Base-by-base conservation (phyloP, 2,113 vertebrate species). In the Sander vitreus region DNA sequence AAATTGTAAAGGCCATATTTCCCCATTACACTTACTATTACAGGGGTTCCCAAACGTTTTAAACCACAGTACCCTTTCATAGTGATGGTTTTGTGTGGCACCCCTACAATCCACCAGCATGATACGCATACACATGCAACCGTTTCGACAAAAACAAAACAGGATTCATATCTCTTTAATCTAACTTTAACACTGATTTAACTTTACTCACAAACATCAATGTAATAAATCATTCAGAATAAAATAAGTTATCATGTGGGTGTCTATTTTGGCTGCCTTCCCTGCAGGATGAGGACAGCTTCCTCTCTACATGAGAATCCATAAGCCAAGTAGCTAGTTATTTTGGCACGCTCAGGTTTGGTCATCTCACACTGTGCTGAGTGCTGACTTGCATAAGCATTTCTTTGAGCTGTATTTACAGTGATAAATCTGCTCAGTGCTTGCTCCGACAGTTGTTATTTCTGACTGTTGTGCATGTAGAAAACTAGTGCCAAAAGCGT, bases 371-470 rank as follows among this genome's bases (percentile, higher is more conserved):
- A 43, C 39, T 50, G 55, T 47, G 58, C 70, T n/a, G 66, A 70
- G 48, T 36, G 58, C 71, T 43, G 66, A 65, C 14, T 60, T 21
- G 54, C 39, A 63, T 59, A 27, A 77, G 23, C 23, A 18, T 71
- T 71, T n/a, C 51, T 55, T n/a, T 48, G 67, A 47, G 18, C 58
- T 64, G 48, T n/a, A 67, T 39, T 62, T 21, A 53, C 11, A 39
- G 19, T 30, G 2, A 77, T 18, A 23, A 16, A 55, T 54, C 54
- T 66, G 53, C 60, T 47, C 15, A 30, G 47, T 69, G 18, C 57
- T 33, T 14, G 1, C 50, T 36, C 21, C 2, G 12, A 45, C 12
- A 23, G 63, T 23, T 10, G 1, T 39, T 60, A 25, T 18, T 59
- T 51, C 45, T 18, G 25, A 51, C 43, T 50, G 13, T 27, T 33